Evolutionary conservation across 2,888 invertebrate genomes (phyloP), one percentile per base, ranked within the genome.

Genomic region (Acleris holmiana): DNA sequence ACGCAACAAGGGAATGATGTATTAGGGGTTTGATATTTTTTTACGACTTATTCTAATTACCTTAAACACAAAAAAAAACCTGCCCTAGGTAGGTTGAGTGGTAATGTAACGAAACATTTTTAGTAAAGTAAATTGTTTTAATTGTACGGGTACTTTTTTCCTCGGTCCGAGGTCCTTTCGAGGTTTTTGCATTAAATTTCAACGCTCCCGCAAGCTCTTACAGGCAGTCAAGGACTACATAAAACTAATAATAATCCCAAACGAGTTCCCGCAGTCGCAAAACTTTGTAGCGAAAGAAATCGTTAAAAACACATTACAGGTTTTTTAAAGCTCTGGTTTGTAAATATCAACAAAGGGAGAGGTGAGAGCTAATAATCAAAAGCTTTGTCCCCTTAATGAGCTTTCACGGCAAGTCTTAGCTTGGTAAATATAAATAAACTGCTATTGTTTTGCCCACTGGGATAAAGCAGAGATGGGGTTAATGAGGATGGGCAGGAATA

Each of bases 291-390:
- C 57, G 56, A 67, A 67, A 67, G 68, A 67, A 71, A 77, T 71
- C 67, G 61, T 66, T 71, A 71, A 64, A 69, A 73, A 71, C 66
- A 62, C 69, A 68, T 69, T 70, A 67, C 71, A 69, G 68, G 71
- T 71, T 69, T 69, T 66, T 69, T 65, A 71, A 76, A 79, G 77
- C 73, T 69, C 71, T 68, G 67, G 73, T 72, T 68, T 74, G 73
- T 76, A 78, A 79, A 80, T 78, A 82, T 80, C 73, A 80, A 82
- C 79, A 81, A 82, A 80, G 73, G 71, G 72, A 71, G 78, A 83
- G 85, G 82, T 83, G 80, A 74, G 78, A 78, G 78, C 76, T 82
- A 84, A 84, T 84, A 84, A 84, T 82, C 79, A 77, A 76, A 78
- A 77, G 80, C 78, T 83, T 83, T 85, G 81, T 81, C 78, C 73